Percentiles rank a stretch among this genome's conserved stretches.
phyloP scores from a whole-genome alignment of 1,140 invertebrate species.

The Zophobas atratus region DNA sequence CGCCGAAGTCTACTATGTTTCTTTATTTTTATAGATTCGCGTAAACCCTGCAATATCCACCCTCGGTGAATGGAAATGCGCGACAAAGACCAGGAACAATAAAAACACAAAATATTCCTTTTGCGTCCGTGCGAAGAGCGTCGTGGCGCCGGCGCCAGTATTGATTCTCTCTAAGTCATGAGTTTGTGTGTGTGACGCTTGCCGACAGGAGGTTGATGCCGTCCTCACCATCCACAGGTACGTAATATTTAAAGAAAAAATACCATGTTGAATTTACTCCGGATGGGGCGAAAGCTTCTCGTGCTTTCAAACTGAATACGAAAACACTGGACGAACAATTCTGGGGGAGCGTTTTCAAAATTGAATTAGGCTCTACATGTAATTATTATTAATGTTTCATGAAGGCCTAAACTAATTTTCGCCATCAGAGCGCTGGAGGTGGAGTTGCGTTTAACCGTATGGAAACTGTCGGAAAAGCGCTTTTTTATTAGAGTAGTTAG shows the following conservation, averaged over 20 bases:
- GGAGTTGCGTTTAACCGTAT: not conserved
- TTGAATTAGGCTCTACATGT: not conserved
- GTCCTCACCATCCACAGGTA: constrained; percentile 58
- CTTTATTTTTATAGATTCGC: too few species aligned
- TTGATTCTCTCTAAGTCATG: constrained; percentile 61
- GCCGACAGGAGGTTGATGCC: constrained; percentile 57
- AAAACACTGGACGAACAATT: too few species aligned
- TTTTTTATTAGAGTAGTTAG: not conserved
- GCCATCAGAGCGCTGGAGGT: too few species aligned
- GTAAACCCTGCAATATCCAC: not conserved
- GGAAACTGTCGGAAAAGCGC: not conserved
- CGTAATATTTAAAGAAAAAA: constrained; percentile 47
- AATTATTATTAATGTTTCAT: not conserved
- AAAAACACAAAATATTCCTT: constrained; percentile 29
- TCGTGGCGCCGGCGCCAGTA: constrained; percentile 63
- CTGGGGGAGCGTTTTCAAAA: not conserved
- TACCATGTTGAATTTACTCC: not conserved
- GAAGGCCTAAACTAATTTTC: too few species aligned
- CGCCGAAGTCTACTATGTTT: too few species aligned
- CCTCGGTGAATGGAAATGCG: constrained; percentile 23
- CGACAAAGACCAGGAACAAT: constrained; percentile 6
- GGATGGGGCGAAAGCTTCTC: not conserved
- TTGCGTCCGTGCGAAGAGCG: constrained; percentile 23
- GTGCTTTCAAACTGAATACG: too few species aligned
- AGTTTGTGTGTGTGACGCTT: constrained; percentile 61